Evolutionary conservation across 2,797 vertebrate species (phyloP).

Genomic region (Rhabdomys pumilio): DNA sequence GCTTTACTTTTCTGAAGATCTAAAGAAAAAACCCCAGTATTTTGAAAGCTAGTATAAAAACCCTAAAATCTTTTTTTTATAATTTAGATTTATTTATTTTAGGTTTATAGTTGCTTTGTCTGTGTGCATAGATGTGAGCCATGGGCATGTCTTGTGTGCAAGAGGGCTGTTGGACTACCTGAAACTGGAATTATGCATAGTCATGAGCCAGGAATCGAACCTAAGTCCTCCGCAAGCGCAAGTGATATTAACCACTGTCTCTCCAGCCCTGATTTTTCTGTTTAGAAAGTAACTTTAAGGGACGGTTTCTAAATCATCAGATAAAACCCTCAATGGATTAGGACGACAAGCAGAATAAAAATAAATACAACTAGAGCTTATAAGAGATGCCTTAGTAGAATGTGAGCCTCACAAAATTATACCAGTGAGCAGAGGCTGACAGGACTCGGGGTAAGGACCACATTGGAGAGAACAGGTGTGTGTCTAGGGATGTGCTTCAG

Average conservation of each 20-base stretch:
- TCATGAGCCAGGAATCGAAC: neutral
- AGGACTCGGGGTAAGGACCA: neutral
- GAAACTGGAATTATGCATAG: neutral
- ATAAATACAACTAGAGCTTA: neutral
- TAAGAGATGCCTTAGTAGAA: neutral
- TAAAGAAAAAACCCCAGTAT: neutral
- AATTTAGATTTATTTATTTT: neutral
- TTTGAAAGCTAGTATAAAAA: slow-evolving; percentile 35
- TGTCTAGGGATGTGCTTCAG: neutral
- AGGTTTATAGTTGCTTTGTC: neutral
- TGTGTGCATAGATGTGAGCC: neutral
- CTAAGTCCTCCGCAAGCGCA: neutral
- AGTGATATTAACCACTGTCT: neutral
- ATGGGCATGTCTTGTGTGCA: neutral
- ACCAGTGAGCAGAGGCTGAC: neutral
- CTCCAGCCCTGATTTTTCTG: neutral
- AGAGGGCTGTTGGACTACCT: neutral
- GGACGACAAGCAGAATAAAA: slow-evolving; percentile 5
- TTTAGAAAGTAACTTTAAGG: neutral
- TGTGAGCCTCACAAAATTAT: rapidly evolving
- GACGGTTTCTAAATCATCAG: neutral
- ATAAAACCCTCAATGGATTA: neutral
- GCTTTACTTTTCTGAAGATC: neutral
- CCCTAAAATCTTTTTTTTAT: neutral
- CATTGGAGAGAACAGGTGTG: neutral